Evolutionary conservation across 2,797 vertebrate species (phyloP), one percentile per base, ranked within the genome.

Genomic region (Crenuchus spilurus): DNA sequence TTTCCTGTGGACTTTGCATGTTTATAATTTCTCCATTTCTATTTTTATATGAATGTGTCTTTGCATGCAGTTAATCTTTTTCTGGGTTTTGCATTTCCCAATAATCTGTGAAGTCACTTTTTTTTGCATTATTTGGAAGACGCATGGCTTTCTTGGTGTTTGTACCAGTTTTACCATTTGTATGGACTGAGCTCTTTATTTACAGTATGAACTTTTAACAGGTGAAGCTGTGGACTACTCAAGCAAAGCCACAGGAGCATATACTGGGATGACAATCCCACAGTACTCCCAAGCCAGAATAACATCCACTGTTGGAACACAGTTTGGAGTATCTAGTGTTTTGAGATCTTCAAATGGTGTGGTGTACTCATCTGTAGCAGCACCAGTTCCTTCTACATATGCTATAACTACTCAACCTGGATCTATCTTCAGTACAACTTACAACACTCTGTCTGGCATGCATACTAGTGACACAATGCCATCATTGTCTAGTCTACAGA

Each of bases 151-250:
- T 88, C 88, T 92, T 37, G 51, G n/a, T 61, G 55, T 83, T 31
- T n/a, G n/a, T n/a, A n/a, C n/a, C n/a, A n/a, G n/a, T 87, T 76
- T 74, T 84, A 84, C 60, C 49, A 62, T 75, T 86, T 67, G 72
- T 74, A 80, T 92, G 88, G 88, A 92, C 89, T 93, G 92, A 96
- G 94, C 88, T 95, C 75, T 93, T 94, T 94, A 88, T 89, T 83
- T 95, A 78, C 93, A 75, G 16, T 78, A 57, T 91, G 85, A 92
- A 93, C 92, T 98, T 87, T 98, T 95, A 95, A 95, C 98, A 99
- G 98, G 97, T 98, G 96, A 97, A 94, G 94, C 97, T 92, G 94
- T 99, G 94, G 96, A 99, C 93, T 99, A 98, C 91, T 97, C 97
- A 92, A 97, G 93, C 93, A 99, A 97, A 95, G 93, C 89, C 76